Base-by-base conservation (phyloP, 2,888 invertebrate species). In the Drosophila percnosoma region DNA sequence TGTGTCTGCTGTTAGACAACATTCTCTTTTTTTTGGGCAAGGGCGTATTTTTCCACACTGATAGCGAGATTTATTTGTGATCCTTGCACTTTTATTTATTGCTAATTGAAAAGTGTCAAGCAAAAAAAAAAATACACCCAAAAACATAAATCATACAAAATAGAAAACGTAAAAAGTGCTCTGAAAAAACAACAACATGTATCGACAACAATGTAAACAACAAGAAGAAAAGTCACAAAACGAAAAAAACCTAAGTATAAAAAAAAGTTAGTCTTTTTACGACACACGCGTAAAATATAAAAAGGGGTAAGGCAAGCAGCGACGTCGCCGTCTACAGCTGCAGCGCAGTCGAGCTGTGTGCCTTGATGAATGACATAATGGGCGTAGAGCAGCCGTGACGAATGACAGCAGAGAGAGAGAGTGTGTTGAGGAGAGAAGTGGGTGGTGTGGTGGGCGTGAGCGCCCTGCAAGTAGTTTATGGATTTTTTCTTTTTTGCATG, bases 331-430 rank as follows among this genome's bases (percentile, higher is more conserved):
- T 51, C 8, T n/a, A 31, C 76, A 55, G 29, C 55, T 59, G 58
- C 72, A 52, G 58, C 55, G 34, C 66, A 55, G 58, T 59, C 24
- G 63, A 10, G 40, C 40, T 52, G 67, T 59, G 59, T 76, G 80
- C 55, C 68, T 71, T 82, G 87, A 87, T 85, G 85, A 85, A 85
- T 85, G 85, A 85, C 85, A 85, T 85, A 85, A 85, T 82, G 89
- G 82, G 78, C 74, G 79, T 68, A 82, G 67, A 69, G 62, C 70
- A 70, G 59, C 59, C 76, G 59, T 75, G 70, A 70, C 55, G 72
- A 70, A 45, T 55, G 51, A 38, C 29, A 55, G 24, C 45, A 45
- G 24, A 24, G 45, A 36, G 36, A 42, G 51, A 52, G 48, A 36
- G 66, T 29, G 45, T 27, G 38, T 36, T 33, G 8, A 13, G 21